Evolutionary conservation across 2,113 vertebrate species (phyloP).

Genomic region (Poicephalus gulielmi): DNA sequence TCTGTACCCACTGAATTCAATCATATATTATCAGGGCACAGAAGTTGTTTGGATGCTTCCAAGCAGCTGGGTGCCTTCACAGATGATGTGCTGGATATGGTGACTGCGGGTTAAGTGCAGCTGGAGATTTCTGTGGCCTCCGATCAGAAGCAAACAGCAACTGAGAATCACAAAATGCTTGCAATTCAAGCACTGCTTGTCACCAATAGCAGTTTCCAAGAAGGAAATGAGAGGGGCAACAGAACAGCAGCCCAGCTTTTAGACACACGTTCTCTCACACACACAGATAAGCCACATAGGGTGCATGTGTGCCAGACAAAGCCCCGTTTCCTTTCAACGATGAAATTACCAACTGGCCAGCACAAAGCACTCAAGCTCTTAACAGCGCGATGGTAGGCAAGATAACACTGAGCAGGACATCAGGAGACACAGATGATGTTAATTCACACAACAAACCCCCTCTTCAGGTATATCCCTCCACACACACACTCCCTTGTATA

Average conservation of each 20-base stretch:
- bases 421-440: neutral
- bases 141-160: conserved; percentile 32
- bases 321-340: neutral
- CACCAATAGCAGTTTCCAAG: neutral
- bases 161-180: conserved; percentile 12
- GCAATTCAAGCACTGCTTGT: conserved; percentile 21
- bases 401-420: neutral
- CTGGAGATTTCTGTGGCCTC: conserved; percentile 40
- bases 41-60: conserved; percentile 26
- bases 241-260: neutral
- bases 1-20: conserved; percentile 15
- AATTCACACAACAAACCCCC: too few relatives aligned
- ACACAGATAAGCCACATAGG: neutral
- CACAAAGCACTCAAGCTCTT: accelerated
- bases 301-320: neutral
- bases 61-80: conserved; percentile 51
- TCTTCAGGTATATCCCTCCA: too few relatives aligned
- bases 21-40: conserved; percentile 25
- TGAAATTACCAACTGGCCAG: neutral
- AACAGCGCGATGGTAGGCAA: neutral
- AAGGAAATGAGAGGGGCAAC: neutral
- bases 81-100: conserved; percentile 4
- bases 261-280: neutral
- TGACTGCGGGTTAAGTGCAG: conserved; percentile 39
- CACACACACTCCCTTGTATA: neutral